These are phyloP conservation scores for Lasioglossum baleicum DNA, from an alignment of 1,140 invertebrate genomes.

Conservation along the genomic window DNA sequence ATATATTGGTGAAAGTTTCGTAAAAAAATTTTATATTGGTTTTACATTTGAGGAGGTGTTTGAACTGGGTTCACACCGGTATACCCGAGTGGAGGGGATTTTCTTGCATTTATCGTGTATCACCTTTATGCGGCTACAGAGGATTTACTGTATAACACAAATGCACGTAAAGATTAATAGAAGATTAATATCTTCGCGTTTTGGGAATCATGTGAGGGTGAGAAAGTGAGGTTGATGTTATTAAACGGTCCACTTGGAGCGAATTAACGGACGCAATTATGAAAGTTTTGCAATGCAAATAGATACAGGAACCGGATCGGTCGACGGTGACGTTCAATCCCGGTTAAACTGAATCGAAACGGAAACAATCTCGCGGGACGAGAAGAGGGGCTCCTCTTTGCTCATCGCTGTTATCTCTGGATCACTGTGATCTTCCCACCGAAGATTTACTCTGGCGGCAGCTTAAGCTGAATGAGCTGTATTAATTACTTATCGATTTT, in stretches of 20 bases:
- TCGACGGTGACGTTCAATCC: not conserved
- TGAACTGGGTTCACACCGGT: too few relatives aligned
- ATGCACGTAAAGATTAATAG: too few relatives aligned
- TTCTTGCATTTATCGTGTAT: too few relatives aligned
- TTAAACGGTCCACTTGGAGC: not conserved
- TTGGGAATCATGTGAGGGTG: too few relatives aligned
- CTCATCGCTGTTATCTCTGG: not conserved
- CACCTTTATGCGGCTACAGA: too few relatives aligned
- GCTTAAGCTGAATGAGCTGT: not conserved
- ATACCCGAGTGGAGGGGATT: too few relatives aligned
- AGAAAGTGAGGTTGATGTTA: not conserved
- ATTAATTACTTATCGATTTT: slow-evolving; percentile 27
- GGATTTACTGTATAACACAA: too few relatives aligned
- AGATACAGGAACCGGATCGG: slow-evolving; percentile 9
- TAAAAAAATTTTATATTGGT: too few relatives aligned
- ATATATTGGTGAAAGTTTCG: too few relatives aligned
- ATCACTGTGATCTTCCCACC: not conserved
- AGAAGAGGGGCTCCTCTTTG: not conserved
- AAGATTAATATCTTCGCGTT: too few relatives aligned
- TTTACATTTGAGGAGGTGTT: too few relatives aligned
- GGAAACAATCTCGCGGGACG: slow-evolving; percentile 23
- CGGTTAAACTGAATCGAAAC: slow-evolving; percentile 30
- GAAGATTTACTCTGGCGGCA: not conserved
- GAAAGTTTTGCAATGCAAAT: slow-evolving; percentile 31
- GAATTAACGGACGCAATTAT: slow-evolving; percentile 18